Evolutionary conservation across 2,797 vertebrate species (phyloP), one percentile per base, ranked within the genome.

Genomic region (Capromys pilorides): DNA sequence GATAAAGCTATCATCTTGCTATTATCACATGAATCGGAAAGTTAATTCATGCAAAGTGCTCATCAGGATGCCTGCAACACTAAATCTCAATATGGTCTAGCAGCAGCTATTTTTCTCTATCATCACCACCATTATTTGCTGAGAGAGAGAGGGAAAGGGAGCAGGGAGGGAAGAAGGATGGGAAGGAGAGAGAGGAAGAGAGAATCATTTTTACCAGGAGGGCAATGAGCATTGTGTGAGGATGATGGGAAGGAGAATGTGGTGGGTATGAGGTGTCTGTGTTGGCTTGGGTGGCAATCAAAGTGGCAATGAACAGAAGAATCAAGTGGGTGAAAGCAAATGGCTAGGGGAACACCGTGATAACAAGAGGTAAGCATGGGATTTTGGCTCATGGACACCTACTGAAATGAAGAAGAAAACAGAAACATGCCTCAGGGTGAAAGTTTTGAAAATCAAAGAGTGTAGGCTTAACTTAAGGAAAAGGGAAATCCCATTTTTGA

Each of bases 21-120:
- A 31, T 93, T 91, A 18, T 89, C 89, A 22, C 13, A 84, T 67
- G 78, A 94, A 91, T 13, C 78, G 26, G 80, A 96, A 86, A 57
- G 51, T 51, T 54, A 89, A 90, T 85, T 77, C 51, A 87, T 62
- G 7, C 14, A n/a, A 94, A 84, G 21, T 59, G 57, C 19, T 83
- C 93, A 66, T 83, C 83, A 86, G 36, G 31, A 51, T 57, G 13
- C 51, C 66, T 61, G 36, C 33, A 41, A 90, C 13, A 49, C 4
- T 33, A 69, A 90, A 21, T 86, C 75, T 96, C 3, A 6, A 0
- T 83, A 71, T 14, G 82, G 45, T 6, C 9, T 28, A 80, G 24
- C 31, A 28, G 45, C 41, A 86, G 0, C 62, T 69, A 36, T 88
- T 87, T 41, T 87, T 33, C n/a, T 86, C 19, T 41, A 9, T 39